Percentiles rank a stretch among this genome's conserved stretches.
phyloP scores from a whole-genome alignment of 2,797 vertebrate genomes.

The Masticophis lateralis region DNA sequence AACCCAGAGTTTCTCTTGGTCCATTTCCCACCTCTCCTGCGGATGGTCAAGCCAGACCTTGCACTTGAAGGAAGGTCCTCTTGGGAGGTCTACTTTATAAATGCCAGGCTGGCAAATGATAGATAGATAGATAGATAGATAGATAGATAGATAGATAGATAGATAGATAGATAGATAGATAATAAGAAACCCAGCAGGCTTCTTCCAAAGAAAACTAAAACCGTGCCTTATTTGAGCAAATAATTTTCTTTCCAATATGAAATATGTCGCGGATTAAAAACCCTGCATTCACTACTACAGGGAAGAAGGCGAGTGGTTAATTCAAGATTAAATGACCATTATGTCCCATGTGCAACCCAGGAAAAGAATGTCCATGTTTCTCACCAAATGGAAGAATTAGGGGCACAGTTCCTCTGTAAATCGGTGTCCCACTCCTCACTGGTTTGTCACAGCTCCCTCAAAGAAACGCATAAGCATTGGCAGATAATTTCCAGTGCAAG shows the following conservation, averaged over 20 bases:
- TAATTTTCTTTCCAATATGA: background rate
- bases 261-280: background rate
- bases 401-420: background rate
- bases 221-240: background rate
- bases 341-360: background rate
- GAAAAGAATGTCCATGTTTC: background rate
- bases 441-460: background rate
- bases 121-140: background rate
- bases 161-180: background rate
- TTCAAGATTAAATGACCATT: background rate
- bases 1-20: background rate
- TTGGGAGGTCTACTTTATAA: background rate
- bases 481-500: background rate
- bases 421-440: background rate
- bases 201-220: background rate
- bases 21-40: background rate
- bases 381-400: background rate
- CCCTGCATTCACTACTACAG: rapidly evolving
- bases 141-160: background rate
- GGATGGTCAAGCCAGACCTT: background rate
- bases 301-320: rapidly evolving
- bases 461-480: background rate
- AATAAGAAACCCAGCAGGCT: rapidly evolving
- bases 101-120: background rate
- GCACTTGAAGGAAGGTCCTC: background rate